These are phyloP conservation scores for Toxotes chatareus DNA, from an alignment of 2,113 vertebrate genomes.

Conservation along the genomic window DNA sequence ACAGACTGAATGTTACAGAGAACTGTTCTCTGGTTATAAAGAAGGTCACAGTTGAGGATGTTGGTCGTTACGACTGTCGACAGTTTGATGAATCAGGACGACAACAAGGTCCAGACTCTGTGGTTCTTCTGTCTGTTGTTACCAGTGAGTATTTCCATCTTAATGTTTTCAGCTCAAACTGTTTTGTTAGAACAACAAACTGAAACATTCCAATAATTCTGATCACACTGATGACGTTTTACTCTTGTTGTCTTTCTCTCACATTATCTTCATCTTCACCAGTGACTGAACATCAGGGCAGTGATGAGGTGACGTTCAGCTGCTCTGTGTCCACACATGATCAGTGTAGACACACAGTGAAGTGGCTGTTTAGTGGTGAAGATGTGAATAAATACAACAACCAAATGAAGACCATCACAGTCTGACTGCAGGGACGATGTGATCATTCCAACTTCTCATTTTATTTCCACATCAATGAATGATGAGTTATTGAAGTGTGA, in stretches of 20 bases:
- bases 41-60: neutral
- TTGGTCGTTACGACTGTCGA: conserved; percentile 7
- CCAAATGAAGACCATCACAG: neutral
- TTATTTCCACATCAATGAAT: no score
- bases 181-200: neutral
- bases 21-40: conserved; percentile 33
- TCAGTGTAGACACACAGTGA: neutral
- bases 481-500: neutral
- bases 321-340: neutral
- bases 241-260: neutral
- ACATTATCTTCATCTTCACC: neutral
- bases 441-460: neutral
- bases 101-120: neutral
- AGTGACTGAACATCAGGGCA: neutral
- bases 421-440: neutral
- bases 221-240: neutral
- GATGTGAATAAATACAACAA: neutral
- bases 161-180: no score
- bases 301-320: neutral
- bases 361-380: neutral
- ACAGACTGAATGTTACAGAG: neutral
- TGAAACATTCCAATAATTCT: neutral
- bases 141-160: conserved; percentile 13
- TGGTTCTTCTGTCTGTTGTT: neutral
- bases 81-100: neutral